phyloP scores from a whole-genome alignment of 2,888 invertebrate species.

The Ichneumon xanthorius region DNA sequence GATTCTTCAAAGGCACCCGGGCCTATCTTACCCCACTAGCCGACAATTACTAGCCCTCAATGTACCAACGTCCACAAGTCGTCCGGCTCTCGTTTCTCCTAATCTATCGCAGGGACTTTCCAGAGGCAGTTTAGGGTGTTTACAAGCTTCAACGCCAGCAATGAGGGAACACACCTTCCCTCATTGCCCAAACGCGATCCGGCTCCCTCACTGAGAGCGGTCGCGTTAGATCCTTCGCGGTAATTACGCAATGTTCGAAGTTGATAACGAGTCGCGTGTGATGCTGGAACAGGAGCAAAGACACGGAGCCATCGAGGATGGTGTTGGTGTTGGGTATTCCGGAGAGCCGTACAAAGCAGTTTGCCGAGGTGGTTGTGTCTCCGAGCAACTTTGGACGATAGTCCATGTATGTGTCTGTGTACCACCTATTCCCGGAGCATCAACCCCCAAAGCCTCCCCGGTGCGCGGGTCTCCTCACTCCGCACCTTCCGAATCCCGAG shows the following conservation, averaged over 20 bases:
- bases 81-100: not conserved
- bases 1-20: too few species aligned
- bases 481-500: conserved; percentile 13
- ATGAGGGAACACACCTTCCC: not conserved
- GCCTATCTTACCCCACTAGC: too few species aligned
- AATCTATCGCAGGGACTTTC: not conserved
- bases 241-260: conserved; percentile 75
- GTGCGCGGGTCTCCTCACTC: conserved; percentile 18
- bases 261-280: conserved; percentile 73
- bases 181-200: conserved; percentile 18
- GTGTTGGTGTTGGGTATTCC: conserved; percentile 20
- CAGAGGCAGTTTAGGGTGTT: not conserved
- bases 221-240: conserved; percentile 70
- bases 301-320: not conserved
- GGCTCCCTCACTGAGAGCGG: conserved; percentile 11
- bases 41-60: too few species aligned
- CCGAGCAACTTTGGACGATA: conserved; percentile 42
- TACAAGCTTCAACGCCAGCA: not conserved
- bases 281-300: conserved; percentile 17
- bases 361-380: conserved; percentile 11
- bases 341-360: conserved; percentile 15
- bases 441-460: conserved; percentile 34
- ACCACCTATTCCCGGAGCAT: conserved; percentile 13
- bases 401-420: conserved; percentile 1
- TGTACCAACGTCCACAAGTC: not conserved